Base-by-base conservation (phyloP, 37 sponge, comb jelly and placozoan species). In the Chondrilla cf. caribensis region DNA sequence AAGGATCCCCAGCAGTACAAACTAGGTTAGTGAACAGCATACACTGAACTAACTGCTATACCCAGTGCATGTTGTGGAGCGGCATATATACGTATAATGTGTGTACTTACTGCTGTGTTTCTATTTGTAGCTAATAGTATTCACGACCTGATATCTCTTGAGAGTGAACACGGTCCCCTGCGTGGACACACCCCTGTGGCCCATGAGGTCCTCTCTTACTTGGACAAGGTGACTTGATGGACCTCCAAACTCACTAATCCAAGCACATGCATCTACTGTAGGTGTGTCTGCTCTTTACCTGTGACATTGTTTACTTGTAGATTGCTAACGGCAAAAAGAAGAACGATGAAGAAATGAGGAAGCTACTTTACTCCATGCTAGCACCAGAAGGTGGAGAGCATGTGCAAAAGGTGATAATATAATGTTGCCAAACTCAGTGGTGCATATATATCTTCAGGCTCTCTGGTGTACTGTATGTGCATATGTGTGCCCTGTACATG, bases 331-430 rank as follows among this genome's bases (percentile, higher is more conserved):
- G 41, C 24, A 65, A 41, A 26, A 29, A n/a, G n/a, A 58, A 54
- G 33, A 38, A 79, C n/a, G 79, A 82, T 71, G 41, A 28, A 11
- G 43, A 83, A 28, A 87, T 83, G 79, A 87, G 79, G 71, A 51
- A 54, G 24, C 39, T 83, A 32, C 31, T 87, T 42, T 83, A 87
- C 70, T 67, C 84, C 39, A 33, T 87, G 31, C 83, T 87, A n/a
- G 59, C 58, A 40, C n/a, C 70, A 51, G 83, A 83, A 43, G 84
- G 84, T 54, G 37, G 71, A 25, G 17, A 28, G 14, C 29, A 21
- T 32, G 54, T 83, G 37, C 88, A 87, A 44, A 55, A 79, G 84
- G 88, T 87, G 55, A 47, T n/a, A n/a, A n/a, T n/a, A n/a, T n/a
- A n/a, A n/a, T n/a, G n/a, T n/a, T n/a, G n/a, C n/a, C n/a, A n/a